Percentiles rank a stretch among this genome's conserved stretches.
Conservation (phyloP, 2,113 vertebrate genomes). For the Hyperopisus bebe region DNA sequence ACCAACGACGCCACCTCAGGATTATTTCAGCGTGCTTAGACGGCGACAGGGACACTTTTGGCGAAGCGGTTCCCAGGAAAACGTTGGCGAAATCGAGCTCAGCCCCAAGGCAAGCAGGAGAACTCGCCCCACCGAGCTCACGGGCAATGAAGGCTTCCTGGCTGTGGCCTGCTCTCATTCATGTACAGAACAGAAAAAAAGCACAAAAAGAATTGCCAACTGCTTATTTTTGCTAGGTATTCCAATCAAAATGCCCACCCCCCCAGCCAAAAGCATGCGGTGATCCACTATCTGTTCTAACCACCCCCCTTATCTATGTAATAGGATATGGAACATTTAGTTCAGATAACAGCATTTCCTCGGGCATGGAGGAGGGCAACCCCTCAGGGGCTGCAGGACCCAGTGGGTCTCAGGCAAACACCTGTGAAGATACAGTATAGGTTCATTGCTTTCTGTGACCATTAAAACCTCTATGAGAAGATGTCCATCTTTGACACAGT, state of each 20-base stretch:
- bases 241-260: not conserved
- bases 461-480: not conserved
- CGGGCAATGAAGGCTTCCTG: not conserved
- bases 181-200: not conserved
- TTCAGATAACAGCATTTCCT: slow-evolving; percentile 39
- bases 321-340: slow-evolving; percentile 37
- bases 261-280: not conserved
- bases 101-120: not conserved
- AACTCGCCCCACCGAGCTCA: not conserved
- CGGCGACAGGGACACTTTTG: not conserved
- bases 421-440: not conserved
- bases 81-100: not conserved
- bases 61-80: not conserved
- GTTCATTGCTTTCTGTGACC: not conserved
- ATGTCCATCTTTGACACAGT: not conserved
- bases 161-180: not conserved
- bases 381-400: slow-evolving; percentile 37
- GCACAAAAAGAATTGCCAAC: not conserved
- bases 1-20: not conserved
- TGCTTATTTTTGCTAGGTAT: not conserved
- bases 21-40: not conserved
- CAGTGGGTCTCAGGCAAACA: slow-evolving; percentile 36
- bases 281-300: slow-evolving; percentile 14
- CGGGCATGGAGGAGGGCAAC: slow-evolving; percentile 21
- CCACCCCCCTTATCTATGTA: slow-evolving; percentile 29